Percentiles rank a stretch among this genome's conserved stretches.
Evolutionary conservation across 1,140 invertebrate species (phyloP).

Genomic region (Dolichoris vasculosae): DNA sequence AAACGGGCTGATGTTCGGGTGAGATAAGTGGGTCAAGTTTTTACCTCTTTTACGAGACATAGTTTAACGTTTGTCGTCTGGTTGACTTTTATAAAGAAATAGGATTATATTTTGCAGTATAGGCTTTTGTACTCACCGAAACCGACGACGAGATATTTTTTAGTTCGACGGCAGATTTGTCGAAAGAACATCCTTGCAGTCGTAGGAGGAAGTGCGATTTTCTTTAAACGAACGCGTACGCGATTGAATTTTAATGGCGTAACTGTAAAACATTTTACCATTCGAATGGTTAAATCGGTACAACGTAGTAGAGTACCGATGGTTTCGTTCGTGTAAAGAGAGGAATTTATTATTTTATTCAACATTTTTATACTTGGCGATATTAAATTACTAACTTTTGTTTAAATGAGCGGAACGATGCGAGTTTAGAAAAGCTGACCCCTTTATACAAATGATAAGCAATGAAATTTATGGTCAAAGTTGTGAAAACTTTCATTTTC

Average conservation of each 20-base stretch:
- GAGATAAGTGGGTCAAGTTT: conserved; percentile 5
- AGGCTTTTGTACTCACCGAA: background rate
- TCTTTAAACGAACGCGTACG: background rate
- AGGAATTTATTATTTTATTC: background rate
- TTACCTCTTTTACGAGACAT: background rate
- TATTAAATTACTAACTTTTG: no score
- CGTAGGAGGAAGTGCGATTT: background rate
- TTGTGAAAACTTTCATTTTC: background rate
- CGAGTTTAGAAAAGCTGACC: background rate
- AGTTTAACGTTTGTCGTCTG: background rate
- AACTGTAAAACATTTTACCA: background rate
- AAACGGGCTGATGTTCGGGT: background rate
- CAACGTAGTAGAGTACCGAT: background rate
- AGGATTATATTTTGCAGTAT: background rate
- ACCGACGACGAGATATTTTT: background rate
- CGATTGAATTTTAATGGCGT: background rate
- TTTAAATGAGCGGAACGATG: no score
- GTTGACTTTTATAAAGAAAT: background rate
- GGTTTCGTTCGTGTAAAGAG: background rate
- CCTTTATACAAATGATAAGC: background rate
- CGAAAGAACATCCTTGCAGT: background rate
- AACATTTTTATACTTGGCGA: background rate
- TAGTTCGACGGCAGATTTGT: background rate
- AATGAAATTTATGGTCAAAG: background rate
- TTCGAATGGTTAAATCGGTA: background rate